phyloP scores from a whole-genome alignment of 2,888 invertebrate species.

The Acanthosoma haemorrhoidale region DNA sequence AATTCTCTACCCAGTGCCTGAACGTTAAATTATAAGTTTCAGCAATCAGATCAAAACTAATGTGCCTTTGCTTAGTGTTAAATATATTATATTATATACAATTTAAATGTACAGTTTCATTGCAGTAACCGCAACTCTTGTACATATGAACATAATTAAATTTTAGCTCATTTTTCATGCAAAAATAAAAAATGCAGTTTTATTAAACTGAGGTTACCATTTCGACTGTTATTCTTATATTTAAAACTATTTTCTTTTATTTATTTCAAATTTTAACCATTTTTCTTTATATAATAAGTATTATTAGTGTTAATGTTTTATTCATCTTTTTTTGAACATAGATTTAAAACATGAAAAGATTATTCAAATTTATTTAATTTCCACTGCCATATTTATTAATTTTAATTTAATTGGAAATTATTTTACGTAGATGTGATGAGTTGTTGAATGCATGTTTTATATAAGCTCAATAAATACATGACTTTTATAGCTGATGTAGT shows the following conservation, averaged over 20 bases:
- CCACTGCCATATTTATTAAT: not conserved
- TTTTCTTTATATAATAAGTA: too few species aligned
- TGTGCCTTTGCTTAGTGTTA: too few species aligned
- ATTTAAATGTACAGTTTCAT: too few species aligned
- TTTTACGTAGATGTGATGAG: not conserved
- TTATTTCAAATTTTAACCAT: not conserved
- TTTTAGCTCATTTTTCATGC: too few species aligned
- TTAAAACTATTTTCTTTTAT: not conserved
- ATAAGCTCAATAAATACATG: not conserved
- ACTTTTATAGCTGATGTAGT: constrained; percentile 2
- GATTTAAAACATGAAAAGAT: not conserved
- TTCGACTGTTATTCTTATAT: not conserved
- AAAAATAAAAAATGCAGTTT: not conserved
- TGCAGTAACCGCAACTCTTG: too few species aligned
- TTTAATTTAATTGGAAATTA: not conserved
- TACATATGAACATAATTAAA: too few species aligned
- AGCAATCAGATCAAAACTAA: too few species aligned
- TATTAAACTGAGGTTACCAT: not conserved
- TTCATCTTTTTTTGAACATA: too few species aligned
- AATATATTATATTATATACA: too few species aligned
- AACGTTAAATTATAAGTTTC: too few species aligned
- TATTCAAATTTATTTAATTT: not conserved
- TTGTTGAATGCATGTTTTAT: not conserved
- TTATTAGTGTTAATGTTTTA: constrained; percentile 2
- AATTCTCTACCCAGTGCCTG: too few species aligned